Conservation (phyloP, 2,797 vertebrate genomes). For the Rhinogobio ventralis region DNA sequence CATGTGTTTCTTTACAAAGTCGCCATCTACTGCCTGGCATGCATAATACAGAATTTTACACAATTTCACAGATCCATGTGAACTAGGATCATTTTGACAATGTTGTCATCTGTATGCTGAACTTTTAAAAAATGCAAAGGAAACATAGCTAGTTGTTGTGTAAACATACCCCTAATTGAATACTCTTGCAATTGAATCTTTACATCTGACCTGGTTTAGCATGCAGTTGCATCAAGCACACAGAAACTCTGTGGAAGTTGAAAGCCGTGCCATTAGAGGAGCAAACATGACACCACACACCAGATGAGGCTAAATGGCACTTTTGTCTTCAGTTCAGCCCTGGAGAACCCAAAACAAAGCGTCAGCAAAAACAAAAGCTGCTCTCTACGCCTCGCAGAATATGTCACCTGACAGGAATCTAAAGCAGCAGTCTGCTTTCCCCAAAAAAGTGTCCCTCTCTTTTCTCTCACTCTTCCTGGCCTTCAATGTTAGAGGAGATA, state of each 20-base stretch:
- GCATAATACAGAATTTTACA: background rate
- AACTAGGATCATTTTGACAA: background rate
- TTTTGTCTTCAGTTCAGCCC: slow-evolving; percentile 39
- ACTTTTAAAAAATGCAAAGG: background rate
- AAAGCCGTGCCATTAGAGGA: slow-evolving; percentile 44
- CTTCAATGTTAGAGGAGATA: slow-evolving; percentile 74
- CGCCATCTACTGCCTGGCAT: background rate
- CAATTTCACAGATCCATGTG: background rate
- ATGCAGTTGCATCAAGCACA: slow-evolving; percentile 1
- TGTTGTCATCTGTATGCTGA: background rate
- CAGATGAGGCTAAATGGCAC: slow-evolving; percentile 49
- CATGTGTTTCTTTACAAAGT: too few species aligned
- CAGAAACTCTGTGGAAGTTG: slow-evolving; percentile 33
- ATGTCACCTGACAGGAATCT: slow-evolving; percentile 55
- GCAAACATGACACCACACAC: slow-evolving; percentile 27
- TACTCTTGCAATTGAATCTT: background rate
- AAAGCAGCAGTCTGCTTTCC: slow-evolving; percentile 33
- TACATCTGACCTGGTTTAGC: background rate
- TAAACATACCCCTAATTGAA: background rate
- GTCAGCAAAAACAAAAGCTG: slow-evolving; percentile 56
- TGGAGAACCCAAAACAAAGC: slow-evolving; percentile 47
- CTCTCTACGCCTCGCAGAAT: slow-evolving; percentile 41
- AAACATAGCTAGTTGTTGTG: background rate
- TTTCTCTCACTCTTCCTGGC: slow-evolving; percentile 42
- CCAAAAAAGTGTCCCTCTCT: slow-evolving; percentile 18